phyloP scores from a whole-genome alignment of 2,113 vertebrate genomes.

The Malurus alboscapulatus region DNA sequence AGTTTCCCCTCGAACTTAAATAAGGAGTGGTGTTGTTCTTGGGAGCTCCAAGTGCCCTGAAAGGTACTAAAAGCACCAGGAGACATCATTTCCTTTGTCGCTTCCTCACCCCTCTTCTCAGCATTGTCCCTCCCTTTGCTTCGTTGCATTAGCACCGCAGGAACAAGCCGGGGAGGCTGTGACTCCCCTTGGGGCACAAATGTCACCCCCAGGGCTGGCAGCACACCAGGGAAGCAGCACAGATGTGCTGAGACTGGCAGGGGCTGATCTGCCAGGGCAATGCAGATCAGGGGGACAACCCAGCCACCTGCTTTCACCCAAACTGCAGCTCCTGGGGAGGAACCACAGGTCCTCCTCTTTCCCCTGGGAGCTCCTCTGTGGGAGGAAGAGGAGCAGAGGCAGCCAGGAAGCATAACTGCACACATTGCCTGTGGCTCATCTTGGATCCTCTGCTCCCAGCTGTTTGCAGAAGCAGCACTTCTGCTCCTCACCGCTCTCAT shows the following conservation, averaged over 20 bases:
- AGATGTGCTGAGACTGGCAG: not conserved
- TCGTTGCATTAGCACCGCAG: not conserved
- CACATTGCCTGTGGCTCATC: not conserved
- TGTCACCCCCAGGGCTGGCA: not conserved
- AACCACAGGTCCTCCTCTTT: not conserved
- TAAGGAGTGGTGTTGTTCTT: not conserved
- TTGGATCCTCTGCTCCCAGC: not conserved
- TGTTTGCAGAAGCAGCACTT: not conserved
- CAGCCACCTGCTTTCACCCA: not conserved
- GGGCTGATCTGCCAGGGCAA: not conserved
- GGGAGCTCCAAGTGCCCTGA: not conserved
- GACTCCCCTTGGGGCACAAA: not conserved
- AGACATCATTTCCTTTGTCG: not conserved
- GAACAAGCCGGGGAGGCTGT: not conserved
- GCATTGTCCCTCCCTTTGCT: not conserved
- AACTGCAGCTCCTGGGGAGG: not conserved
- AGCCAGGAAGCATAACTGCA: not conserved
- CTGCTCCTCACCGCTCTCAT: fast-evolving
- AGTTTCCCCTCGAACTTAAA: not conserved
- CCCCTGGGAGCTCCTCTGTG: not conserved
- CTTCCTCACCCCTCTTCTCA: not conserved
- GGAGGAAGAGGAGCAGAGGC: not conserved
- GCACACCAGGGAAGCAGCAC: not conserved
- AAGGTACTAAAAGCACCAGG: not conserved
- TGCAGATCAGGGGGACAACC: not conserved